These are phyloP conservation scores for Adelphocoris suturalis DNA, from an alignment of 2,888 invertebrate species.

Conservation along the genomic window DNA sequence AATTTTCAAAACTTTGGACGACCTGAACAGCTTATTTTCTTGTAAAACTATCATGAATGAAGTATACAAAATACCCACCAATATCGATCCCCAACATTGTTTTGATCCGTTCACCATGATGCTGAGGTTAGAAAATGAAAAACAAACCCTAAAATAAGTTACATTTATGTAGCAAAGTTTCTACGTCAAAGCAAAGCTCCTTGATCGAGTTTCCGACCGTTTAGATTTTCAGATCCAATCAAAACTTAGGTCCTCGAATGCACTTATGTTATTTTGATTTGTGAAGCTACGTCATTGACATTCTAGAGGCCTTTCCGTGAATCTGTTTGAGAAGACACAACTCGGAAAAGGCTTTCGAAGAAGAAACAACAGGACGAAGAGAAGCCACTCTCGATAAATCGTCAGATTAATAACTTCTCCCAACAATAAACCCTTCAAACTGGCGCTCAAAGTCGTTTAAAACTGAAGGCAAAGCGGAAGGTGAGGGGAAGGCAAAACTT, in stretches of 20 bases:
- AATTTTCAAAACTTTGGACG: too few relatives aligned
- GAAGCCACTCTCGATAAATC: slow-evolving; percentile 48
- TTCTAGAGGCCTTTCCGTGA: background rate
- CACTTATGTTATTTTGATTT: slow-evolving; percentile 1
- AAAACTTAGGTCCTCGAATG: background rate
- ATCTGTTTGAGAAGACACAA: too few relatives aligned
- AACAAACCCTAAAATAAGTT: background rate
- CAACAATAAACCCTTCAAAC: slow-evolving; percentile 52
- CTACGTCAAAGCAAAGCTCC: background rate
- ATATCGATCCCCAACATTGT: too few relatives aligned
- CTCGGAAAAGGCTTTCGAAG: background rate
- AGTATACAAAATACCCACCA: too few relatives aligned
- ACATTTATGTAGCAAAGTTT: background rate
- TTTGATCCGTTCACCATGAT: too few relatives aligned
- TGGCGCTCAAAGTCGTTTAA: slow-evolving; percentile 49
- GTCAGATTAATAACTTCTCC: slow-evolving; percentile 50
- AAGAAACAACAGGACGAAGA: background rate
- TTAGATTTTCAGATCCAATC: background rate
- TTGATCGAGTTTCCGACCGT: background rate
- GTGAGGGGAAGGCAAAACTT: slow-evolving; percentile 1
- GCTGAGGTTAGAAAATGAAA: too few relatives aligned
- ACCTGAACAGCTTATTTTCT: too few relatives aligned
- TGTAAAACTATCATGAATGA: too few relatives aligned
- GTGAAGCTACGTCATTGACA: background rate
- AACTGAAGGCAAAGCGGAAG: slow-evolving; percentile 40